These are phyloP conservation scores for Beris morrisii DNA, from an alignment of 2,888 invertebrate genomes.

Conservation along the genomic window DNA sequence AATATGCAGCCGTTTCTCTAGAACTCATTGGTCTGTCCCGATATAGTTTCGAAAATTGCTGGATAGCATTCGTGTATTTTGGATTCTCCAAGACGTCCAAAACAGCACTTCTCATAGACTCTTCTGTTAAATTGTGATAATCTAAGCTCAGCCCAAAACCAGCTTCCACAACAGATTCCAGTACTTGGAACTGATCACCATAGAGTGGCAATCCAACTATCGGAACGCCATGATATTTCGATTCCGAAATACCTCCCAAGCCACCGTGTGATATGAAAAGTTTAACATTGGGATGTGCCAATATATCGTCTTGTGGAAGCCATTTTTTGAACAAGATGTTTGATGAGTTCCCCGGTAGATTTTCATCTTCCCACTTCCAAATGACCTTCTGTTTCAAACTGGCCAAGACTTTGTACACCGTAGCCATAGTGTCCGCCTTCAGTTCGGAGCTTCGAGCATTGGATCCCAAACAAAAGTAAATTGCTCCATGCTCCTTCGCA, in stretches of 20 bases:
- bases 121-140: constrained; percentile 37
- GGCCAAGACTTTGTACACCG: constrained; percentile 61
- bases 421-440: constrained; percentile 57
- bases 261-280: constrained; percentile 70
- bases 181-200: constrained; percentile 45
- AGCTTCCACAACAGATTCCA: constrained; percentile 38
- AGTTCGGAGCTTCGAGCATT: constrained; percentile 57
- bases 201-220: constrained; percentile 52
- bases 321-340: constrained; percentile 59
- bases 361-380: constrained; percentile 50
- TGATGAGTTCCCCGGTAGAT: constrained; percentile 45
- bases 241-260: constrained; percentile 65
- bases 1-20: constrained; percentile 59
- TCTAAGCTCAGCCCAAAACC: constrained; percentile 44
- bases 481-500: constrained; percentile 50
- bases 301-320: constrained; percentile 69
- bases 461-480: constrained; percentile 57
- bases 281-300: constrained; percentile 63
- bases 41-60: constrained; percentile 56
- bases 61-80: constrained; percentile 46
- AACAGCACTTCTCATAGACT: constrained; percentile 38
- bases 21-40: constrained; percentile 60
- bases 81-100: constrained; percentile 44
- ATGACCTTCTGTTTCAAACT: constrained; percentile 65
- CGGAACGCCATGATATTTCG: constrained; percentile 63